Conservation (phyloP, 2,113 vertebrate genomes). For the Callionymus lyra region DNA sequence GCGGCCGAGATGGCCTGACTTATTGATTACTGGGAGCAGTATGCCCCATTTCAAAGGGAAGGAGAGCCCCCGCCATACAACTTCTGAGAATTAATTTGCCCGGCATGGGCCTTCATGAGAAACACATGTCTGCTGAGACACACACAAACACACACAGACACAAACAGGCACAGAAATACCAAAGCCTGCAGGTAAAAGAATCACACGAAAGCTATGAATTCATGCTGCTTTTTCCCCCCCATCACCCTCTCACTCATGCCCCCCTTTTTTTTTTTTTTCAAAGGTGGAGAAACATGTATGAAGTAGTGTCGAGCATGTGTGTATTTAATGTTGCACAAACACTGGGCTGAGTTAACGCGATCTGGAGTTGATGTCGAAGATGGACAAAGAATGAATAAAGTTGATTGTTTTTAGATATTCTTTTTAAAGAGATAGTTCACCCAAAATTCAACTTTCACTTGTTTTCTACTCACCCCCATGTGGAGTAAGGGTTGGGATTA, state of each 20-base stretch:
- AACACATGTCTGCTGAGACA: constrained; percentile 67
- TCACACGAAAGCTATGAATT: constrained; percentile 29
- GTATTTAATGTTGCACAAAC: too few relatives aligned
- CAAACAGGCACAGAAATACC: constrained; percentile 38
- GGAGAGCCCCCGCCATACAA: constrained; percentile 69
- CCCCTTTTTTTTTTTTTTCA: not conserved
- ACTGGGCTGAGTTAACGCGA: too few relatives aligned
- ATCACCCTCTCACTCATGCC: constrained; percentile 2
- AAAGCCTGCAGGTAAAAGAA: constrained; percentile 60
- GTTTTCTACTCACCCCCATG: too few relatives aligned
- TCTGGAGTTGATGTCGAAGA: too few relatives aligned
- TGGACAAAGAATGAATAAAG: too few relatives aligned
- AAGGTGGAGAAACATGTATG: too few relatives aligned
- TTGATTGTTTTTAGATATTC: too few relatives aligned
- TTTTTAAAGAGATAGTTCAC: too few relatives aligned
- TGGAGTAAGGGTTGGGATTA: too few relatives aligned
- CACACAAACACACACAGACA: constrained; percentile 43
- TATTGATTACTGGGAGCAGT: constrained; percentile 75
- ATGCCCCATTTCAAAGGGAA: constrained; percentile 76
- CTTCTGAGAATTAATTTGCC: constrained; percentile 79
- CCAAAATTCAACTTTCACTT: too few relatives aligned
- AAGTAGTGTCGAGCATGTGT: too few relatives aligned
- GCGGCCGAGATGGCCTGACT: constrained; percentile 71
- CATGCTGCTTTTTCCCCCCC: constrained; percentile 14
- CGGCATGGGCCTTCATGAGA: constrained; percentile 73